A percentile compares a stretch with the other conserved stretches of the same genome.
Evolutionary conservation across 2,113 vertebrate genomes (phyloP).

Genomic region (Sander lucioperca): DNA sequence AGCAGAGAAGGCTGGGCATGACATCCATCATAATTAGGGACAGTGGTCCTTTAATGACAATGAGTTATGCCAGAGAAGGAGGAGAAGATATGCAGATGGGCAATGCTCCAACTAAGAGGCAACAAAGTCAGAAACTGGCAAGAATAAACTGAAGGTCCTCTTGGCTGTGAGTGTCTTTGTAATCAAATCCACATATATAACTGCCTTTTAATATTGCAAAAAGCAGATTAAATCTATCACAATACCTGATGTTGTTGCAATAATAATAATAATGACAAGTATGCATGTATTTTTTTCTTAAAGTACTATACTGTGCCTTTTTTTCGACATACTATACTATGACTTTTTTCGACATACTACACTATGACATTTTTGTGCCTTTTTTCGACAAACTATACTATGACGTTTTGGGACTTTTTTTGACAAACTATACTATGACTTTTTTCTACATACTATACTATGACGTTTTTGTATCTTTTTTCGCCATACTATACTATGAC

Average conservation of each 20-base stretch:
- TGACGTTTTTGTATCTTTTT: no score
- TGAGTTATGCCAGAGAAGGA: slow-evolving; percentile 18
- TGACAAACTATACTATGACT: no score
- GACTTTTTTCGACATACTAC: no score
- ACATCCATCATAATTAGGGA: slow-evolving; percentile 55
- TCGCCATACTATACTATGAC: no score
- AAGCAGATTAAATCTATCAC: neutral
- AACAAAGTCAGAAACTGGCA: neutral
- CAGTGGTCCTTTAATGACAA: slow-evolving; percentile 33
- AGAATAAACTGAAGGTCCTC: neutral
- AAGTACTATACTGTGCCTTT: no score
- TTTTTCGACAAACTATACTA: no score
- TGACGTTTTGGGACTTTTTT: no score
- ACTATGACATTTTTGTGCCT: no score
- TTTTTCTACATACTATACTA: no score
- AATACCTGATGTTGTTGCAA: neutral
- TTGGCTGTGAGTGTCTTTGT: neutral
- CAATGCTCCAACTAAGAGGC: neutral
- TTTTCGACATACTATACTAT: no score
- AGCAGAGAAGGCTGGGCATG: neutral
- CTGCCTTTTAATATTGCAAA: neutral
- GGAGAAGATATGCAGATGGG: neutral
- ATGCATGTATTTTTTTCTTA: no score
- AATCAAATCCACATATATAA: neutral
- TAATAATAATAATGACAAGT: neutral